These are phyloP conservation scores for Pangasius sanitwongsei DNA, from an alignment of 2,797 vertebrate genomes.

Conservation along the genomic window DNA sequence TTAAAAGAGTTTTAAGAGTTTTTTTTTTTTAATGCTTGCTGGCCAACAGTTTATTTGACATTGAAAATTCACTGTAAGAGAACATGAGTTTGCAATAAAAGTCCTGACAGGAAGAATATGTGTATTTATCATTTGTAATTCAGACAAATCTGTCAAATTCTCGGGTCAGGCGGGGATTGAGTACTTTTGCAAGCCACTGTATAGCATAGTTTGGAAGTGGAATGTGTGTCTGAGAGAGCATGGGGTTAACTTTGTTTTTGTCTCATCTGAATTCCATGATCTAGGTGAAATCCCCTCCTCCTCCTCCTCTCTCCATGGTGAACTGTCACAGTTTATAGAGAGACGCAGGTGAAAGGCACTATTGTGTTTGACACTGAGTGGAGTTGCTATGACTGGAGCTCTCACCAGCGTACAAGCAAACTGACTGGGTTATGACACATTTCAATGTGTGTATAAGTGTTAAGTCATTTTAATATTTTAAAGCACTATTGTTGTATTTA, in stretches of 20 bases:
- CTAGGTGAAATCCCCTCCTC: conserved; percentile 9
- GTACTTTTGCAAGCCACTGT: neutral
- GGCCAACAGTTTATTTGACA: too few relatives aligned
- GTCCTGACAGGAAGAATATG: neutral
- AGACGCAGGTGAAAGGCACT: conserved; percentile 34
- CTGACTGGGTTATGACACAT: neutral
- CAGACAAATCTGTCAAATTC: neutral
- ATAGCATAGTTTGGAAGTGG: too few relatives aligned
- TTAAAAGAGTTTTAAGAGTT: neutral
- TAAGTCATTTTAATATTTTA: too few relatives aligned
- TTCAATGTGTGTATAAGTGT: neutral
- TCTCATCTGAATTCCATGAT: conserved; percentile 38
- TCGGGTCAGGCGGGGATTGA: neutral
- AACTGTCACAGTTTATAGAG: conserved; percentile 47
- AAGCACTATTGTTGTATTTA: too few relatives aligned
- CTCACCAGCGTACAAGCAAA: conserved; percentile 64
- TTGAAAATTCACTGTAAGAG: neutral
- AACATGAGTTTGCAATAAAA: neutral
- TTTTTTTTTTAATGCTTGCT: neutral
- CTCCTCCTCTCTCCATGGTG: conserved; percentile 38
- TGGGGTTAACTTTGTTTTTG: conserved; percentile 44
- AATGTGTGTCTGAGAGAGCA: conserved; percentile 3
- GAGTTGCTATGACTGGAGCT: conserved; percentile 32
- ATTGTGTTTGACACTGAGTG: conserved; percentile 48
- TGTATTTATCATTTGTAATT: neutral